Base-by-base conservation (phyloP, 1,140 invertebrate species). In the Pinna nobilis region DNA sequence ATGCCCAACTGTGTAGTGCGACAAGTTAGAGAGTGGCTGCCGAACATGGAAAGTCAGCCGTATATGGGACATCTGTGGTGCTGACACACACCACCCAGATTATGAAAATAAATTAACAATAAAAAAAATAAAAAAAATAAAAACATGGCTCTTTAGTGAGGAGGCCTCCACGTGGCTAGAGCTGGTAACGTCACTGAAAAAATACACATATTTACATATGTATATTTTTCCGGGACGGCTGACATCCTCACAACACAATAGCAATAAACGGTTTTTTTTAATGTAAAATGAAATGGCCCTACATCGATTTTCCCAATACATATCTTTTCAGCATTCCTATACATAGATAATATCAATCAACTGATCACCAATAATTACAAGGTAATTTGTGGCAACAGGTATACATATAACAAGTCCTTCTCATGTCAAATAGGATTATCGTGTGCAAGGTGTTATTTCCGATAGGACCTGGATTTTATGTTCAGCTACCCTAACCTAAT, bases 51-150 rank as follows among this genome's bases (percentile, higher is more conserved):
- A n/a, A n/a, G 39, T 11, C 39, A 44, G n/a, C 39, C 9, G 39
- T 59, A 35, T 32, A 59, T 59, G 55, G 55, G 55, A 33, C 33
- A 59, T 59, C 37, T 59, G 30, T 59, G 55, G 55, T n/a, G 32
- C n/a, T 32, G 25, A 53, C 9, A 53, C 23, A 25, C 2, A 23
- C 41, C 11, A 13, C 13, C 13, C 2, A 18, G 50, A 18, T 53
- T 18, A n/a, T n/a, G 1, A 1, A 53, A 18, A 15, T n/a, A 53
- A n/a, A 53, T 53, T n/a, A n/a, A 53, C 11, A 53, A 15, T 1
- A 9, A 53, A 2, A 25, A n/a, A 1, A 11, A n/a, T 25, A 1
- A 15, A 15, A 9, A 15, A 13, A 9, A 23, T n/a, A 53, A 53
- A 53, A 25, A 53, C 13, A 53, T 18, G 50, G 15, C 23, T 53